Base-by-base conservation (phyloP, 2,888 invertebrate genomes). In the Clistopyga incitator region DNA sequence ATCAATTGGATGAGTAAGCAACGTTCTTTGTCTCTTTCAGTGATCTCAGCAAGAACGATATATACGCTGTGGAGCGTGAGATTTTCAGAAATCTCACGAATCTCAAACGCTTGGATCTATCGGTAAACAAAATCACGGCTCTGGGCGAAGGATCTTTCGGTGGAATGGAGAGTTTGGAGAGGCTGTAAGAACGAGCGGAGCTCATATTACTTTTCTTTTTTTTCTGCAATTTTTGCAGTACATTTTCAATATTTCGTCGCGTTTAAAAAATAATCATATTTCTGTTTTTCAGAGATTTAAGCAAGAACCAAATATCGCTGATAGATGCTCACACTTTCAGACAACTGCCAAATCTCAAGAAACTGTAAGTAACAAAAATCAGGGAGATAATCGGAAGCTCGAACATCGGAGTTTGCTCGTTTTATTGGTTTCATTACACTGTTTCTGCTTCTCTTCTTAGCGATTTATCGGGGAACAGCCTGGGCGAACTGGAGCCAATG, bases 311-410 rank as follows among this genome's bases (percentile, higher is more conserved):
- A 88, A 96, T 98, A 90, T 95, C 95, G 61, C 93, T 95, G 20
- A 95, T 98, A 88, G 95, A 96, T 87, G 95, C 95, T 3, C 95
- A 96, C 89, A 96, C 97, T 72, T 98, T 98, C 92, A 95, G 94
- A 86, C 96, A 96, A 91, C 95, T 97, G 89, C 95, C 96, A 15
- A 95, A 95, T 81, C 93, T 97, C n/a, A 96, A 97, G 92, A 94
- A 95, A 82, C 93, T 97, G 87, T 94, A 91, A 93, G 93, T 92
- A 54, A 71, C 47, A 23, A 15, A 68, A 11, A 29, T 10, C 3
- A 29, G 4, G 4, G 25, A 18, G n/a, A 75, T 20, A 11, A 42
- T 34, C 11, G 52, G 47, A 82, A 70, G 65, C 38, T 70, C 20
- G 10, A 52, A 61, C 75, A 78, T 68, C 82, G 85, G 79, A 82